phyloP scores from a whole-genome alignment of 1,140 invertebrate genomes.

The Drosophila grimshawi region DNA sequence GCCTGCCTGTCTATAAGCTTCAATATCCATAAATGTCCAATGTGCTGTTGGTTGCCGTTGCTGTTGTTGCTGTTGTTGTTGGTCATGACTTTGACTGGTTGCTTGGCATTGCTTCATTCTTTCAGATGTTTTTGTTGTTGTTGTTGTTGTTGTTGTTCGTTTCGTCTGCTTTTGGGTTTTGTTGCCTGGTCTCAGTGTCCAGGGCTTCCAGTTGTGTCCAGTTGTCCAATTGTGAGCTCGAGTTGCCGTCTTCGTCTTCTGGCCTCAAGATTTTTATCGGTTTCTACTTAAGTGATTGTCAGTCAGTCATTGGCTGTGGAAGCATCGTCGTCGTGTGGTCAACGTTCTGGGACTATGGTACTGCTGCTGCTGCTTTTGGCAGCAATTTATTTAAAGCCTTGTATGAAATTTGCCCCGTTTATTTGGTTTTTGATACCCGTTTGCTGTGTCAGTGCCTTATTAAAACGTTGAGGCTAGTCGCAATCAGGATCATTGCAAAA shows the following conservation, averaged over 20 bases:
- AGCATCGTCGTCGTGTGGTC: slow-evolving; percentile 15
- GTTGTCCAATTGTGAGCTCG: slow-evolving; percentile 27
- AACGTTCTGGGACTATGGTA: slow-evolving; percentile 18
- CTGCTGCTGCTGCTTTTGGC: slow-evolving; percentile 38
- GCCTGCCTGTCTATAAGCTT: slow-evolving; percentile 75
- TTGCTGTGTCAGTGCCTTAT: slow-evolving; percentile 36
- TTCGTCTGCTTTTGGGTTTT: slow-evolving; percentile 38
- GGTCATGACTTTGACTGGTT: slow-evolving; percentile 71
- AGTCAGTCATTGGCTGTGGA: slow-evolving; percentile 69
- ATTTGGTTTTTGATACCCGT: slow-evolving; percentile 9
- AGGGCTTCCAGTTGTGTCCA: slow-evolving; percentile 21
- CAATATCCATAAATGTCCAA: slow-evolving; percentile 83
- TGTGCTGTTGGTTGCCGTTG: slow-evolving; percentile 50
- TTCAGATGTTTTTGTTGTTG: neutral
- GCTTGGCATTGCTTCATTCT: slow-evolving; percentile 44
- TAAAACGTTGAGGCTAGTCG: slow-evolving; percentile 37
- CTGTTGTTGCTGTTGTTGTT: slow-evolving; percentile 46
- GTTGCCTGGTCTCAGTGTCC: slow-evolving; percentile 6
- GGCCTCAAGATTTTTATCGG: slow-evolving; percentile 77
- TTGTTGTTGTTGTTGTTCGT: slow-evolving; percentile 11
- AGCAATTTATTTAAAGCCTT: slow-evolving; percentile 65
- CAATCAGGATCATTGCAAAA: slow-evolving; percentile 28
- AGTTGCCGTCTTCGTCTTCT: slow-evolving; percentile 45
- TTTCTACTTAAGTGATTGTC: slow-evolving; percentile 83
- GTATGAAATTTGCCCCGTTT: slow-evolving; percentile 50